These are phyloP conservation scores for Eurois occulta DNA, from an alignment of 2,888 invertebrate genomes.

Conservation along the genomic window DNA sequence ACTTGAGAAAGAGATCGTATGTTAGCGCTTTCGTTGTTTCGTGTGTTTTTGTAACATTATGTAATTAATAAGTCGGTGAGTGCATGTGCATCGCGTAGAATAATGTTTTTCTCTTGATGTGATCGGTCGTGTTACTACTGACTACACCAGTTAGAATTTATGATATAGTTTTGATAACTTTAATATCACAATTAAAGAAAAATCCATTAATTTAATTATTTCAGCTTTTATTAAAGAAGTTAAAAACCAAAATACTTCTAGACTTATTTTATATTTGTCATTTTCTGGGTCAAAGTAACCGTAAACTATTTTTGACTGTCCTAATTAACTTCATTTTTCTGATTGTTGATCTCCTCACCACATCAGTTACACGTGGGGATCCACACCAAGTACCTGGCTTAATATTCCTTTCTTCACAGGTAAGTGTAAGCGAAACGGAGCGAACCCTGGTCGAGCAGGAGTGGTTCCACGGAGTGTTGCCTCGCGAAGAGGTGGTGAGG, in stretches of 20 bases:
- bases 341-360: not conserved
- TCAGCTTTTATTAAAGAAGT: not conserved
- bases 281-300: constrained; percentile 14
- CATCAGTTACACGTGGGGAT: constrained; percentile 17
- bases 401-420: constrained; percentile 70
- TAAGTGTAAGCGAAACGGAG: constrained; percentile 89
- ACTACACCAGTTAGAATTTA: not conserved
- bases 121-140: constrained; percentile 40
- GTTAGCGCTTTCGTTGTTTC: constrained; percentile 64
- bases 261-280: not conserved
- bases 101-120: constrained; percentile 47
- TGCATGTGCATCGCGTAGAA: constrained; percentile 61
- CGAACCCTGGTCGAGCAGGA: constrained; percentile 96
- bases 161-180: not conserved
- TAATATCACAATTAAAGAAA: not conserved
- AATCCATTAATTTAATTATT: not conserved
- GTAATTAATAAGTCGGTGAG: constrained; percentile 64
- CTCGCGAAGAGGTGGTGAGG: constrained; percentile 98
- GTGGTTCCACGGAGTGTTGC: constrained; percentile 99
- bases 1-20: constrained; percentile 78
- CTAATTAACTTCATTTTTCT: not conserved
- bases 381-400: constrained; percentile 10
- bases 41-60: constrained; percentile 67
- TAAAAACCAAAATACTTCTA: not conserved
- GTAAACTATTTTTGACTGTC: constrained; percentile 4